Conservation (phyloP, 2,113 vertebrate species). For the Apodemus speciosus region DNA sequence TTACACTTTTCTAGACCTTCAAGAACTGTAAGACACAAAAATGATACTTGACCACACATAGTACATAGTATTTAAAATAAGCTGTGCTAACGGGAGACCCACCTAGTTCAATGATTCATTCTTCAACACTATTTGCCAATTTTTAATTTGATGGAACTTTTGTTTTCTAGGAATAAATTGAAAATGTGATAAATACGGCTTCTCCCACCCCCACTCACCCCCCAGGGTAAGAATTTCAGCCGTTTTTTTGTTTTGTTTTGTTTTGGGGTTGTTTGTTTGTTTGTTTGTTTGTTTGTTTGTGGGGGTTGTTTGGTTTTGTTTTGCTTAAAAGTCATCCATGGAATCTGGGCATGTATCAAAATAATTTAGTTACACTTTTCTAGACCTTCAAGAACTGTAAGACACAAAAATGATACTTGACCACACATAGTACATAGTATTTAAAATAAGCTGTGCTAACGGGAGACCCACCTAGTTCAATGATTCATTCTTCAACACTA, state of each 20-base stretch:
- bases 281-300: not conserved
- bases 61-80: not conserved
- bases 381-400: not conserved
- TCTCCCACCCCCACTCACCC: too few relatives aligned
- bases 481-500: not conserved
- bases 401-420: not conserved
- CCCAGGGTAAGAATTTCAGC: too few relatives aligned
- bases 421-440: too few relatives aligned
- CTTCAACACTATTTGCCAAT: not conserved
- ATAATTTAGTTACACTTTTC: not conserved
- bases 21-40: not conserved
- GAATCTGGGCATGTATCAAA: slow-evolving; percentile 20
- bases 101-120: not conserved
- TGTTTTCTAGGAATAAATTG: too few relatives aligned
- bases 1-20: not conserved
- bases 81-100: not conserved
- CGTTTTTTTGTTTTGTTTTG: too few relatives aligned
- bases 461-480: not conserved
- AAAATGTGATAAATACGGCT: too few relatives aligned
- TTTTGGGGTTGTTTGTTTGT: too few relatives aligned
- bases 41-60: not conserved
- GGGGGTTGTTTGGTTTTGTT: not conserved
- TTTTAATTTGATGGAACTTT: not conserved
- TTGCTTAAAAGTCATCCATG: slow-evolving; percentile 21
- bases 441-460: not conserved